phyloP scores from a whole-genome alignment of 2,797 vertebrate genomes.

The Nannoperca obscura region DNA sequence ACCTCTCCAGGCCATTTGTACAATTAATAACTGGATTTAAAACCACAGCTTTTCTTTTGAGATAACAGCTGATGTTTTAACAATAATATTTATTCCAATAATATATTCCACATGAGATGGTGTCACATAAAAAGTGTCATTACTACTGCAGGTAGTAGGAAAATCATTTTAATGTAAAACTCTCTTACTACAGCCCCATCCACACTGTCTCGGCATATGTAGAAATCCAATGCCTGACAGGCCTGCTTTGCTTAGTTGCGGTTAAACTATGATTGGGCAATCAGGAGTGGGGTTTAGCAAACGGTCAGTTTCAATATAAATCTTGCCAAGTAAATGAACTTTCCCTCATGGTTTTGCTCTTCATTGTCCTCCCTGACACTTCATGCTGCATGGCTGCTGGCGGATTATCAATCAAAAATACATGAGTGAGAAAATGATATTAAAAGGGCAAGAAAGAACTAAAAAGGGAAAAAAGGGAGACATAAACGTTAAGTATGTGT shows the following conservation, averaged over 20 bases:
- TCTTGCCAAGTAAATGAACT: background rate
- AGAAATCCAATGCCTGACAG: background rate
- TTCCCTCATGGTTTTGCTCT: background rate
- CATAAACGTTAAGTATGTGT: conserved; percentile 44
- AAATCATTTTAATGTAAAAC: conserved; percentile 3
- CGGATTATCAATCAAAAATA: conserved; percentile 9
- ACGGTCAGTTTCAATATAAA: conserved; percentile 13
- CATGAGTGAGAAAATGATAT: background rate
- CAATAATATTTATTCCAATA: conserved; percentile 18
- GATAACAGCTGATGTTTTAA: conserved; percentile 19
- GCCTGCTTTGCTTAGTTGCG: background rate
- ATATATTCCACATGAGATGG: background rate
- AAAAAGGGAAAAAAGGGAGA: conserved; percentile 13
- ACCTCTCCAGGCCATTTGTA: conserved; percentile 41
- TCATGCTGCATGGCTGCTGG: conserved; percentile 11
- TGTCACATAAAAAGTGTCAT: background rate
- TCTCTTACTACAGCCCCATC: background rate
- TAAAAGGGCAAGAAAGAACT: conserved; percentile 8
- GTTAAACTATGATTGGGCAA: background rate
- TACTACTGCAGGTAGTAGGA: background rate
- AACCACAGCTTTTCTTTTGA: conserved; percentile 25
- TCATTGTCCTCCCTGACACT: conserved; percentile 10
- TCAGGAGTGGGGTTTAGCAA: background rate
- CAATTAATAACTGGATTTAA: conserved; percentile 58
- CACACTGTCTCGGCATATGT: background rate